Evolutionary conservation across 2,888 invertebrate species (phyloP), one percentile per base, ranked within the genome.

Genomic region (Nemurella pictetii): DNA sequence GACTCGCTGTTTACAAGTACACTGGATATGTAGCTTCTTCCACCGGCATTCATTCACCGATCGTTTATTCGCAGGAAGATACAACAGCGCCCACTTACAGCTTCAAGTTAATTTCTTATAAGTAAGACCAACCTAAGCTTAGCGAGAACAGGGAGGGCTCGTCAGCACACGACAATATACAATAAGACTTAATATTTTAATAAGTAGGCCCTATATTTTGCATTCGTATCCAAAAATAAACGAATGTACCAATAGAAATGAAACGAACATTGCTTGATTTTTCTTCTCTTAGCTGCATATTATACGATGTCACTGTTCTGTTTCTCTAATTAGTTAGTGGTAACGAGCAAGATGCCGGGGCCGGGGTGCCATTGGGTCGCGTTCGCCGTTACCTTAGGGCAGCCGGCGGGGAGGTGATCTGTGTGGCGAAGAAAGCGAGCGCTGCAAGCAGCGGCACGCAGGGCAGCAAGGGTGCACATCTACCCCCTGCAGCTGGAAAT

Each of bases 361-460:
- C 15, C 55, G 55, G 15, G 55, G 26, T n/a, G 75, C n/a, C 75
- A 28, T 1, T 25, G 35, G 4, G 32, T 78, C 78, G 29, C 30
- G 26, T 26, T 81, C 35, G 83, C 83, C 84, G 85, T 84, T 85
- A 85, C 85, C 85, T 85, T 26, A 12, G 81, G 72, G 82, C 81
- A 36, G 0, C 73, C 83, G 35, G 1, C n/a, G 25, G 30, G 72
- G 55, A 20, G n/a, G 83, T 55, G 83, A 84, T 30, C 26, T 82
- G 84, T 25, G 81, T 74, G 15, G 85, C 83, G 74, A 85, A 72
- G 27, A 85, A 30, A 26, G 82, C 85, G 27, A 85, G 73, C 75
- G 83, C 85, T 9, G 83, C 72, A 81, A 85, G 73, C 15, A 85
- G 84, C 12, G 81, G 84, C 15, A 80, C 82, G 35, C 85, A 85